Evolutionary conservation across 2,113 vertebrate genomes (phyloP).

Genomic region (Siniperca knerii): DNA sequence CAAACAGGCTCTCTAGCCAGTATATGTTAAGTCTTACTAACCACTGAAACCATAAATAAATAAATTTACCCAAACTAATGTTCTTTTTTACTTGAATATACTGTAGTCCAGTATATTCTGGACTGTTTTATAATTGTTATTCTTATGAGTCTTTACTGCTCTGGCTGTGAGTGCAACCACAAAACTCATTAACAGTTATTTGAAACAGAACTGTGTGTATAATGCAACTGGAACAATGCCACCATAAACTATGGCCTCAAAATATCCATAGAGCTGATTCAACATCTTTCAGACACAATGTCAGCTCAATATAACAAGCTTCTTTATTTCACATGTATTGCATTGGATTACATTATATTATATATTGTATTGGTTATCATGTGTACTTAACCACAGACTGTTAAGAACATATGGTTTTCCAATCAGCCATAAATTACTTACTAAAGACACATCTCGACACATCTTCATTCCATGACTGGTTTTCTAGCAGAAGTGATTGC

Average conservation of each 20-base stretch:
- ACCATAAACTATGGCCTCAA: background rate
- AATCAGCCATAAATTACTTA: background rate
- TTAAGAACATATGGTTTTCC: background rate
- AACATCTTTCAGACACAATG: background rate
- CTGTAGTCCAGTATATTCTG: background rate
- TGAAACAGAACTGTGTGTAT: background rate
- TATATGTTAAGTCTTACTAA: background rate
- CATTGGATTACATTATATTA: background rate
- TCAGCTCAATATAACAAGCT: background rate
- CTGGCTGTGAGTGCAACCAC: no score
- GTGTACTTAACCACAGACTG: background rate
- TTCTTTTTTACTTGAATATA: background rate
- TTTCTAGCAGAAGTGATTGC: background rate
- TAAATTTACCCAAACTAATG: background rate
- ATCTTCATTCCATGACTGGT: background rate
- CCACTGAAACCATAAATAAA: background rate
- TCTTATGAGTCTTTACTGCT: background rate
- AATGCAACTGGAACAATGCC: background rate
- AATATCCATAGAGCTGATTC: background rate
- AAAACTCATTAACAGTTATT: background rate
- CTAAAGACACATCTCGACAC: background rate
- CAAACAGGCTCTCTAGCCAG: constrained; percentile 15
- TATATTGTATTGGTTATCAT: background rate
- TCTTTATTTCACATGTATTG: background rate
- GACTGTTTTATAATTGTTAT: background rate